Evolutionary conservation across 2,113 vertebrate genomes (phyloP), one percentile per base, ranked within the genome.

Genomic region (Cisticola juncidis): DNA sequence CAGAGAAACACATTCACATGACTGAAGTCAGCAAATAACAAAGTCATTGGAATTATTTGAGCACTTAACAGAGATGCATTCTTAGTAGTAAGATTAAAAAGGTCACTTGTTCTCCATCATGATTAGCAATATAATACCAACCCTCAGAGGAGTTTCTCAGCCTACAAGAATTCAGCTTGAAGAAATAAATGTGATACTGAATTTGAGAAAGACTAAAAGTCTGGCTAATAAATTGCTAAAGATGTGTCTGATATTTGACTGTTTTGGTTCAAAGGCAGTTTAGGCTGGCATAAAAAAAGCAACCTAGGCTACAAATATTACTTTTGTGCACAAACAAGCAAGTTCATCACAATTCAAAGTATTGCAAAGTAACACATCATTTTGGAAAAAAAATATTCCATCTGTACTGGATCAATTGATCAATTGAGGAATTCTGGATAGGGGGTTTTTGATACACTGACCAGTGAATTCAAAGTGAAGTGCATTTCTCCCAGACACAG

Each of bases 11-110:
- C 64, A 53, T 86, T 65, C 62, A 76, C 36, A 44, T 23, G 50
- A 26, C 62, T 72, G 12, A 76, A 82, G 44, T 72, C 53, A 57
- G 82, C 69, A 95, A 90, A 92, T 80, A 82, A 90, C 61, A 71
- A 90, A 86, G 36, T 29, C 79, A 72, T 12, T 86, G 82, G 70
- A 93, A 93, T 88, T 90, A 69, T 82, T 36, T 80, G 62, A 88
- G 68, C 86, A 72, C 31, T 92, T 86, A 44, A 86, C 44, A 54
- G 14, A 61, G 70, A 61, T 48, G 47, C 56, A 50, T 80, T 94
- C 71, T 86, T 76, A 86, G 74, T 23, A 76, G 40, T 35, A 71
- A 90, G 62, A 95, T 83, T 86, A 86, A 66, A 95, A 90, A 95
- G 71, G 93, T 88, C 80, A 86, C 76, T 95, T 77, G 71, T 68